Percentiles rank a stretch among this genome's conserved stretches.
phyloP scores from a whole-genome alignment of 2,113 vertebrate genomes.

The Xenopus tropicalis region UCB_Xtro_10.0 CM004443.2:160844501-160845000 shows the following conservation, averaged over 20 bases:
- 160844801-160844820: slow-evolving; percentile 79
- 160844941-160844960: slow-evolving; percentile 87
- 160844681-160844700: too few species aligned
- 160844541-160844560: too few species aligned
- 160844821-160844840: slow-evolving; percentile 73
- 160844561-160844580: too few species aligned
- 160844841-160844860: slow-evolving; percentile 69
- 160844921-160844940: slow-evolving; percentile 62
- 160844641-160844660: too few species aligned
- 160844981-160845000: slow-evolving; percentile 78
- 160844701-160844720: too few species aligned
- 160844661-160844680: too few species aligned
- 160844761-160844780: slow-evolving; percentile 71
- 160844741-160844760: slow-evolving; percentile 66
- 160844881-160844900: slow-evolving; percentile 73
- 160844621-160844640: too few species aligned
- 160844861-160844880: slow-evolving; percentile 73
- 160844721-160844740: too few species aligned
- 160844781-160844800: slow-evolving; percentile 73
- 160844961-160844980: slow-evolving; percentile 68
- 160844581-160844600: too few species aligned
- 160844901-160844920: slow-evolving; percentile 68
- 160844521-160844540: too few species aligned
- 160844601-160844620: too few species aligned
- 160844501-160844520: too few species aligned